These are phyloP conservation scores for Cheilosia impressa DNA, from an alignment of 2,888 invertebrate genomes.

Conservation along the genomic window DNA sequence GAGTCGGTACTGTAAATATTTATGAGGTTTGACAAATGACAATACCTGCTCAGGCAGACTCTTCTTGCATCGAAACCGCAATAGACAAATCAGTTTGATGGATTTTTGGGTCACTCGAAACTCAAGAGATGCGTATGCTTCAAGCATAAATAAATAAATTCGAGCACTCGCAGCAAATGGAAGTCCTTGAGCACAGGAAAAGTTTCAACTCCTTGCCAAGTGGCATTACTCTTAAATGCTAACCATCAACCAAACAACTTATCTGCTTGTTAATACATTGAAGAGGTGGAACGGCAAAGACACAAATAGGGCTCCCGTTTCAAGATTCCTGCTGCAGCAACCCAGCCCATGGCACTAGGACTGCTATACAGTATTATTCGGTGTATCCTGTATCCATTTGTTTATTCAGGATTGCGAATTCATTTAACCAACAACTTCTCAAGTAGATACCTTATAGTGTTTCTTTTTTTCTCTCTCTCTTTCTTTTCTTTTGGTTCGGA, in stretches of 20 bases:
- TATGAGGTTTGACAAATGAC: no score
- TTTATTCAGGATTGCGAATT: constrained; percentile 48
- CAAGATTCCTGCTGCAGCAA: background rate
- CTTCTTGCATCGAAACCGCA: no score
- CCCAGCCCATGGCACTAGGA: background rate
- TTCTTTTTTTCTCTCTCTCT: background rate
- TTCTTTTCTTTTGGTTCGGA: background rate
- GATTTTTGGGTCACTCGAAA: no score
- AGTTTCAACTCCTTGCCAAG: background rate
- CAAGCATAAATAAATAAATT: no score
- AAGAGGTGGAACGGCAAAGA: constrained; percentile 19
- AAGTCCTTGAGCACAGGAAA: background rate
- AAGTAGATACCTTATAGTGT: constrained; percentile 23
- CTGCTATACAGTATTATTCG: background rate
- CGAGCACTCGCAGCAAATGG: no score
- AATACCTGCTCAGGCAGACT: no score
- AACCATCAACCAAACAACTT: constrained; percentile 35
- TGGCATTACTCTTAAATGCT: constrained; percentile 15
- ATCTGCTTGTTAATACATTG: constrained; percentile 20
- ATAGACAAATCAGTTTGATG: no score
- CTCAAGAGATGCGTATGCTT: no score
- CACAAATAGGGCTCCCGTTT: constrained; percentile 11
- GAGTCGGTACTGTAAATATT: no score
- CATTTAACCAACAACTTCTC: constrained; percentile 46
- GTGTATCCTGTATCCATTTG: constrained; percentile 39